Percentiles rank a stretch among this genome's conserved stretches.
Evolutionary conservation across 92 coral and sea anemone genomes (phyloP).

Genomic region (Parazoanthus swiftii): DNA sequence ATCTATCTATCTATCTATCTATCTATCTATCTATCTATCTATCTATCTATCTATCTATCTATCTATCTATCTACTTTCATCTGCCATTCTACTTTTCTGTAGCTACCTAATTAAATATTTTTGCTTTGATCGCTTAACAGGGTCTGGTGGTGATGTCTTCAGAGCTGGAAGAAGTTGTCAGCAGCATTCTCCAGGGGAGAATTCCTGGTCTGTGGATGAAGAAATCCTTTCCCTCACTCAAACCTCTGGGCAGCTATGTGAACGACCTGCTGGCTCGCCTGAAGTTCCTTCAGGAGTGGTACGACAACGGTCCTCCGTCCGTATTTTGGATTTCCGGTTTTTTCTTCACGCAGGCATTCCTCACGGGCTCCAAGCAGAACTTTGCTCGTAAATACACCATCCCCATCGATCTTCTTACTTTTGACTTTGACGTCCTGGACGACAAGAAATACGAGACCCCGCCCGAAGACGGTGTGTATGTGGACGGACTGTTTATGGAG

Average conservation of each 20-base stretch:
- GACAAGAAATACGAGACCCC: slow-evolving; percentile 88
- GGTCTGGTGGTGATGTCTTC: slow-evolving; percentile 99
- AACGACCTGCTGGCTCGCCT: slow-evolving; percentile 91
- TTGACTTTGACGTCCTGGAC: slow-evolving; percentile 90
- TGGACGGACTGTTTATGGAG: slow-evolving; percentile 93
- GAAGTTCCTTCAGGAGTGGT: slow-evolving; percentile 98
- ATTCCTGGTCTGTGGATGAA: slow-evolving; percentile 99
- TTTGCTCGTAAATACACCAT: slow-evolving; percentile 97
- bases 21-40: no score
- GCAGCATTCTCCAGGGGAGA: slow-evolving; percentile 83
- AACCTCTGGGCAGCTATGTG: slow-evolving; percentile 96
- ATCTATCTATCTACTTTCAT: not conserved
- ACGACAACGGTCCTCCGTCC: slow-evolving; percentile 87
- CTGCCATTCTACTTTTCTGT: not conserved
- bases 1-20: no score
- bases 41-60: no score
- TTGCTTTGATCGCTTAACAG: slow-evolving; percentile 36
- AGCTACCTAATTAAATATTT: no score
- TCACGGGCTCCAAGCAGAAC: slow-evolving; percentile 99
- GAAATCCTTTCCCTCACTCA: slow-evolving; percentile 95
- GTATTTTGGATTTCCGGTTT: slow-evolving; percentile 98
- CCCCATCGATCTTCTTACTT: slow-evolving; percentile 91
- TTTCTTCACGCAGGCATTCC: slow-evolving; percentile 97
- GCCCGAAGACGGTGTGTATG: slow-evolving; percentile 98
- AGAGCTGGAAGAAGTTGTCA: slow-evolving; percentile 92